These are phyloP conservation scores for Aythya baeri DNA, from an alignment of 2,113 vertebrate species.

Conservation along the genomic window DNA sequence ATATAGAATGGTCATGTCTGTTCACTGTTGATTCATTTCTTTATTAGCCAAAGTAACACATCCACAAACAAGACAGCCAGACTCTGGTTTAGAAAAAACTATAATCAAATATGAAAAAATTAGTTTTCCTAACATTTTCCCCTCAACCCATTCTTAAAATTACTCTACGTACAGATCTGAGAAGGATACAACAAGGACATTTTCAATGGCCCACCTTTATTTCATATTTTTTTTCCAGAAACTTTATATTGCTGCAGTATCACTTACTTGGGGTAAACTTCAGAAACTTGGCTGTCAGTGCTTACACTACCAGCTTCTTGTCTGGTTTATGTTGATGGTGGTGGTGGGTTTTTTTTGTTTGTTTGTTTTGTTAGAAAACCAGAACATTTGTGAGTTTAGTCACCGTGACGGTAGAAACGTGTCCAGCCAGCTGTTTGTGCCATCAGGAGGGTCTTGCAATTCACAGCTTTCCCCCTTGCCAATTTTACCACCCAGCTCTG, in stretches of 20 bases:
- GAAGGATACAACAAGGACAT: neutral
- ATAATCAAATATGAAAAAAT: slow-evolving; percentile 18
- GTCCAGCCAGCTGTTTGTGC: neutral
- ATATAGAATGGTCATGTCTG: neutral
- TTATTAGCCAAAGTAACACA: slow-evolving; percentile 25
- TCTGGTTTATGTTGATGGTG: neutral
- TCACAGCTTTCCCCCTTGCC: neutral
- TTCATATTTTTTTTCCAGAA: neutral
- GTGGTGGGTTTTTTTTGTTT: neutral
- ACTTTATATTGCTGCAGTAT: neutral
- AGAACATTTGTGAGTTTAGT: neutral
- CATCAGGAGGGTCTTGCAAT: neutral
- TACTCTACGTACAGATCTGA: neutral
- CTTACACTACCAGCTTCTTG: neutral
- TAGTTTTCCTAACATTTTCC: neutral
- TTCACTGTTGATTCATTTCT: neutral
- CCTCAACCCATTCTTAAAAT: neutral
- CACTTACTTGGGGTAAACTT: neutral
- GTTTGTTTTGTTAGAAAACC: neutral
- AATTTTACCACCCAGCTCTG: neutral
- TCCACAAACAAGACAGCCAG: neutral
- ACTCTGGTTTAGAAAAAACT: slow-evolving; percentile 37
- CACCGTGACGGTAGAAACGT: neutral
- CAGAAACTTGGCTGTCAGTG: neutral
- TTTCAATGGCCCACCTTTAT: neutral